These are phyloP conservation scores for Eilema sororculum DNA, from an alignment of 2,888 invertebrate genomes.

Conservation along the genomic window DNA sequence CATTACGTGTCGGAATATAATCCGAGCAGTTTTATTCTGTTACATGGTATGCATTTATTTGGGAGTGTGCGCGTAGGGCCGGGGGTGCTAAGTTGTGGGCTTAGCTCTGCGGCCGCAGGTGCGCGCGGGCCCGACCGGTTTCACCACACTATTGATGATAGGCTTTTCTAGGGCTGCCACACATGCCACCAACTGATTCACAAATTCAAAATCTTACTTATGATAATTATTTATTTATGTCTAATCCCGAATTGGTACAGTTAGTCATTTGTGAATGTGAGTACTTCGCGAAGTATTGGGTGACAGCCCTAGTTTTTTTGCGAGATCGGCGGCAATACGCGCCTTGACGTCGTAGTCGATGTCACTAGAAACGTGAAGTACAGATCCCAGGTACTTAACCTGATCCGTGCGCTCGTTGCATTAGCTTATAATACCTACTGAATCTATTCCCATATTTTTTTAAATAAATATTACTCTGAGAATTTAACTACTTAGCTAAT, in stretches of 20 bases:
- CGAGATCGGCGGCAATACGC: too few species aligned
- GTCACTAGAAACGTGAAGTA: too few species aligned
- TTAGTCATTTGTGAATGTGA: too few species aligned
- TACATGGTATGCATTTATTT: slow-evolving; percentile 30
- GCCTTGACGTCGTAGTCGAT: too few species aligned
- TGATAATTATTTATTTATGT: not conserved
- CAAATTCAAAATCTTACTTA: not conserved
- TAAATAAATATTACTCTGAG: too few species aligned
- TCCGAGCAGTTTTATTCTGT: slow-evolving; percentile 23
- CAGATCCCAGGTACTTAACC: too few species aligned
- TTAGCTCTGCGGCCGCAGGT: slow-evolving; percentile 71
- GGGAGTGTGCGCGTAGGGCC: slow-evolving; percentile 23
- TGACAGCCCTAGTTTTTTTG: not conserved
- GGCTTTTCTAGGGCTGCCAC: slow-evolving; percentile 18
- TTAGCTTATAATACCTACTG: too few species aligned
- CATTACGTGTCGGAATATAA: slow-evolving; percentile 13
- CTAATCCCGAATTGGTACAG: not conserved
- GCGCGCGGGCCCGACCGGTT: slow-evolving; percentile 58
- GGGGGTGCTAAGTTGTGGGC: slow-evolving; percentile 60
- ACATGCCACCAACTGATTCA: not conserved
- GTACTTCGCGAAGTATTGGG: not conserved
- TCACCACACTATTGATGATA: slow-evolving; percentile 66
- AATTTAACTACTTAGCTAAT: too few species aligned
- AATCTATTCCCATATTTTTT: too few species aligned
- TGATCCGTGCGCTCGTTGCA: too few species aligned